phyloP scores from a whole-genome alignment of 2,113 vertebrate species.

The Dermatemys mawii region DNA sequence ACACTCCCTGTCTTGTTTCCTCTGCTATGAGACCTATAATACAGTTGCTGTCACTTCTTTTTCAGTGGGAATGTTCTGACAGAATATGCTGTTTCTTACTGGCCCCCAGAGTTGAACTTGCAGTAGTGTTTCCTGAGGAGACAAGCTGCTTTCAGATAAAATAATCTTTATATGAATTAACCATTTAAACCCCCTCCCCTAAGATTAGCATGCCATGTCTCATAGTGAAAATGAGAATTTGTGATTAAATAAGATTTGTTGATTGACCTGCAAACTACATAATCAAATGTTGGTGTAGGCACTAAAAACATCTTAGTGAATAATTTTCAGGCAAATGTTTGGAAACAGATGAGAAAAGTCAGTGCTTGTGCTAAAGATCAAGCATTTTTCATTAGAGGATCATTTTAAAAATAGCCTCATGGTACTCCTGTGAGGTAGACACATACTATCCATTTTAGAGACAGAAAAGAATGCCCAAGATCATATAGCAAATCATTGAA shows the following conservation, averaged over 20 bases:
- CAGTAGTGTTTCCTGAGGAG: conserved; percentile 27
- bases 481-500: background rate
- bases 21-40: conserved; percentile 22
- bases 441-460: background rate
- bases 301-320: background rate
- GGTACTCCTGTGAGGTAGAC: background rate
- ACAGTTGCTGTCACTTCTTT: conserved; percentile 16
- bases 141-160: background rate
- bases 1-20: conserved; percentile 1
- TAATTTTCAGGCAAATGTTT: background rate
- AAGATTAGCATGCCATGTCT: background rate
- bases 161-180: background rate
- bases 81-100: background rate
- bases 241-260: background rate
- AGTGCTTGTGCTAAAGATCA: accelerated
- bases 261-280: background rate
- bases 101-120: conserved; percentile 61
- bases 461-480: background rate
- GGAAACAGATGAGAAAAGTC: background rate
- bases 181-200: background rate
- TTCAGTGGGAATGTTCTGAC: background rate
- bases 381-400: background rate
- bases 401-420: background rate
- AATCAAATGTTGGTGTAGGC: background rate
- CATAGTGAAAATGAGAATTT: background rate